Conservation (phyloP, 2,113 vertebrate genomes). For the Thalassoma bifasciatum region DNA sequence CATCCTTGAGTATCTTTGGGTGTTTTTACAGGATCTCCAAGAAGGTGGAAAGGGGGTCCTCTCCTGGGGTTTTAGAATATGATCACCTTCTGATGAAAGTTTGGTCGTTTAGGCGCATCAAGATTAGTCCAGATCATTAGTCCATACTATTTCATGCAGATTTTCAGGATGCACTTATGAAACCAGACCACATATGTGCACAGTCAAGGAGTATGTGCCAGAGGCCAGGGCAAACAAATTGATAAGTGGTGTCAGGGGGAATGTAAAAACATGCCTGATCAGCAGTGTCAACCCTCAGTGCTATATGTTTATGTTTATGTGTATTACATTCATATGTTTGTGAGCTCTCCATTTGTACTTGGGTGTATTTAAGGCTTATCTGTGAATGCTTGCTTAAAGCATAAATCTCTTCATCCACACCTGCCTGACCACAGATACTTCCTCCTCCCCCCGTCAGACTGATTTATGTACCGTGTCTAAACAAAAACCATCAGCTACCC, state of each 20-base stretch:
- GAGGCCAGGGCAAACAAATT: constrained; percentile 52
- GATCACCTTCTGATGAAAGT: constrained; percentile 63
- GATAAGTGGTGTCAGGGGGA: constrained; percentile 51
- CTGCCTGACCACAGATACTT: constrained; percentile 35
- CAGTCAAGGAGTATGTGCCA: constrained; percentile 8
- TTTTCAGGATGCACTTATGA: constrained; percentile 32
- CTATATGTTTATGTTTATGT: too few species aligned
- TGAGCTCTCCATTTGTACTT: constrained; percentile 8
- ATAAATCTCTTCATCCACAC: constrained; percentile 38
- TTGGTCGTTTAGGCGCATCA: constrained; percentile 4
- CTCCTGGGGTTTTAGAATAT: too few species aligned
- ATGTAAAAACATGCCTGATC: constrained; percentile 34
- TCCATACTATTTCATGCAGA: constrained; percentile 60
- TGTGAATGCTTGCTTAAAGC: constrained; percentile 25
- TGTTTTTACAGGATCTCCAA: too few species aligned
- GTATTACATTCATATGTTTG: constrained; percentile 2
- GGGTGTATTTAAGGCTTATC: neutral
- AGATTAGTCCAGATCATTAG: constrained; percentile 54
- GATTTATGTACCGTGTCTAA: constrained; percentile 51
- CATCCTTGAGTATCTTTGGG: too few species aligned
- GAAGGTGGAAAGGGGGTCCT: too few species aligned
- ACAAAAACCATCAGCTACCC: constrained; percentile 44
- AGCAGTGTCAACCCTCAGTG: constrained; percentile 5
- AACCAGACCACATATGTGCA: constrained; percentile 4
- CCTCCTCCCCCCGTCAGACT: neutral